Evolutionary conservation across 2,113 vertebrate genomes (phyloP).

Genomic region (Globicephala melas): DNA sequence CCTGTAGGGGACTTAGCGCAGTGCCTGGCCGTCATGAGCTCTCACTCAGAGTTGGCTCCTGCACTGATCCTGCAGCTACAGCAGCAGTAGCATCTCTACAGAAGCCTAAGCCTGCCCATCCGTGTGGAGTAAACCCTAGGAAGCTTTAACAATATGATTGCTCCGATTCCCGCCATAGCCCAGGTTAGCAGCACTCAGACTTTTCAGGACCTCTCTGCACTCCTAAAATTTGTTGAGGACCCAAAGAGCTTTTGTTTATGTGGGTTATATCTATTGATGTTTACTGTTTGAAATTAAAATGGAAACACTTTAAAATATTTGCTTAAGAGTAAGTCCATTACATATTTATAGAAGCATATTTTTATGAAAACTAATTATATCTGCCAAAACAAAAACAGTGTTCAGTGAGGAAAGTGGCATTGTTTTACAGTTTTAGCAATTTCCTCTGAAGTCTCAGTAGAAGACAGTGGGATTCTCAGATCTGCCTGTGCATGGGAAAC

Average conservation of each 20-base stretch:
- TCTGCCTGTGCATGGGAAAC: neutral
- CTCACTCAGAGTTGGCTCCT: neutral
- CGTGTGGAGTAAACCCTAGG: neutral
- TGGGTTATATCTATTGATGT: neutral
- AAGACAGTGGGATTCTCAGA: neutral
- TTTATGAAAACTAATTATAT: neutral
- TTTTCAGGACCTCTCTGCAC: neutral
- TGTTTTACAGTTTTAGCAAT: neutral
- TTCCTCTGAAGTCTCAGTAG: neutral
- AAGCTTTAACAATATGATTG: neutral
- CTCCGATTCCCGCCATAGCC: neutral
- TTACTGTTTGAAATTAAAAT: neutral
- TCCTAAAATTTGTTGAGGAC: neutral
- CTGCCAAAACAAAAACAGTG: slow-evolving; percentile 22
- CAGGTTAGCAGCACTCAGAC: neutral
- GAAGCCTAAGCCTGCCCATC: neutral
- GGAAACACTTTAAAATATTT: neutral
- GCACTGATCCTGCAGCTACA: neutral
- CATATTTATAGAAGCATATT: neutral
- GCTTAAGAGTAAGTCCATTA: neutral
- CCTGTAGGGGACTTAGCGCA: neutral
- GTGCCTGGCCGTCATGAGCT: neutral
- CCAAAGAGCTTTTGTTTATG: neutral
- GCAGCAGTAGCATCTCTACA: neutral
- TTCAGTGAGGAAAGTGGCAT: neutral